Percentiles rank a stretch among this genome's conserved stretches.
These are phyloP conservation scores for Drosophila buzzatii DNA, from an alignment of 2,888 invertebrate genomes.

Conservation along the genomic window DNA sequence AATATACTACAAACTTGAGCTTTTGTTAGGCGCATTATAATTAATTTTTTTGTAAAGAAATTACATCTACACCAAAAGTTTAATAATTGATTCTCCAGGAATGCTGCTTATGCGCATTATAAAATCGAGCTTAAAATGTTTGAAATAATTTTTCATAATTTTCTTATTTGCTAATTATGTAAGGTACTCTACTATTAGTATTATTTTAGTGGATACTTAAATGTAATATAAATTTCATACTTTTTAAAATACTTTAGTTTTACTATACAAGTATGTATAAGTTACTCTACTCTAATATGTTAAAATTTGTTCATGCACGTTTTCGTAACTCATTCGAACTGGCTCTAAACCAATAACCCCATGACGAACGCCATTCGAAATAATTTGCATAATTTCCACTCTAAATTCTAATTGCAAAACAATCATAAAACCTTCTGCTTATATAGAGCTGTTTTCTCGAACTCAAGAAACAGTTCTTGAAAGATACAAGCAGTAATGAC, in stretches of 20 bases:
- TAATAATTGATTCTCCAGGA: too few species aligned
- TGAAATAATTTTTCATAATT: too few species aligned
- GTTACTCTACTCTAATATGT: not conserved
- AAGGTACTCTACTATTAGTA: too few species aligned
- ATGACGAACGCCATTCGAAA: not conserved
- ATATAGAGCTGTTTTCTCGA: conserved; percentile 17
- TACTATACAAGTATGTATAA: not conserved
- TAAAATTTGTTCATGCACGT: not conserved
- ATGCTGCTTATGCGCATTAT: too few species aligned
- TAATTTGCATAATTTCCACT: conserved; percentile 39
- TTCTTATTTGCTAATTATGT: not conserved
- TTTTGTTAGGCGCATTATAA: too few species aligned
- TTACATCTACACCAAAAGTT: too few species aligned
- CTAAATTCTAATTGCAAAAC: conserved; percentile 38
- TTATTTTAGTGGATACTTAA: not conserved
- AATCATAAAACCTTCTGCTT: not conserved
- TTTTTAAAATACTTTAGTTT: not conserved
- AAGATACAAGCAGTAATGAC: conserved; percentile 21
- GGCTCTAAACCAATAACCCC: not conserved
- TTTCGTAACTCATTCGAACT: not conserved
- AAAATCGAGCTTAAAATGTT: too few species aligned
- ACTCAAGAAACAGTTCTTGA: conserved; percentile 1
- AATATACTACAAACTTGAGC: too few species aligned
- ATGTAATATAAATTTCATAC: not conserved
- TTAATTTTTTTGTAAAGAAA: too few species aligned